phyloP scores from a whole-genome alignment of 2,888 invertebrate species.

The Druceiella hillmani region DNA sequence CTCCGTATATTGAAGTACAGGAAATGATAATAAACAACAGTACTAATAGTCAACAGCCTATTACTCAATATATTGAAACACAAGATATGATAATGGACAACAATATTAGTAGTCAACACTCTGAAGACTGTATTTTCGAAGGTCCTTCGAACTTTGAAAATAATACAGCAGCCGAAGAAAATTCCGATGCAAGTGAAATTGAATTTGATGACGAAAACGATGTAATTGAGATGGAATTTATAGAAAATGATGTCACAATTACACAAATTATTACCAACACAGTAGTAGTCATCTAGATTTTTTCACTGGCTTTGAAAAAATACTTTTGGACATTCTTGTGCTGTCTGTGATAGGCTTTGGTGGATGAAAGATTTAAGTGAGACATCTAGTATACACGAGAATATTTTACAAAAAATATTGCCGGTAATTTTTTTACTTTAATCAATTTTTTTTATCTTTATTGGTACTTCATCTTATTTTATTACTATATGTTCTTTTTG shows the following conservation, averaged over 20 bases:
- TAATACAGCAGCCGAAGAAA: conserved; percentile 25
- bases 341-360: conserved; percentile 24
- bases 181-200: conserved; percentile 25
- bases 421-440: conserved; percentile 18
- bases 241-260: conserved; percentile 26
- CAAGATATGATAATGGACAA: too few species aligned
- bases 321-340: conserved; percentile 25
- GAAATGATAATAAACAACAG: conserved; percentile 24
- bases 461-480: conserved; percentile 16
- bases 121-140: conserved; percentile 23
- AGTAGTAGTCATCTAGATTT: conserved; percentile 23
- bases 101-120: conserved; percentile 24
- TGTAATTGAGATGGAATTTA: conserved; percentile 25
- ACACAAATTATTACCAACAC: conserved; percentile 25
- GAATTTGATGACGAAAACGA: conserved; percentile 21
- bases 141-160: too few species aligned
- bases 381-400: conserved; percentile 22
- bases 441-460: conserved; percentile 19
- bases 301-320: conserved; percentile 22
- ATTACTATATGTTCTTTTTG: conserved; percentile 18
- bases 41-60: conserved; percentile 24
- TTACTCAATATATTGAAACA: too few species aligned
- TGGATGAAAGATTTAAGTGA: conserved; percentile 18
- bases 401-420: conserved; percentile 20
- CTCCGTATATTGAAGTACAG: conserved; percentile 24